These are phyloP conservation scores for Eudasyphora cyanicolor DNA, from an alignment of 2,888 invertebrate genomes.

Conservation along the genomic window DNA sequence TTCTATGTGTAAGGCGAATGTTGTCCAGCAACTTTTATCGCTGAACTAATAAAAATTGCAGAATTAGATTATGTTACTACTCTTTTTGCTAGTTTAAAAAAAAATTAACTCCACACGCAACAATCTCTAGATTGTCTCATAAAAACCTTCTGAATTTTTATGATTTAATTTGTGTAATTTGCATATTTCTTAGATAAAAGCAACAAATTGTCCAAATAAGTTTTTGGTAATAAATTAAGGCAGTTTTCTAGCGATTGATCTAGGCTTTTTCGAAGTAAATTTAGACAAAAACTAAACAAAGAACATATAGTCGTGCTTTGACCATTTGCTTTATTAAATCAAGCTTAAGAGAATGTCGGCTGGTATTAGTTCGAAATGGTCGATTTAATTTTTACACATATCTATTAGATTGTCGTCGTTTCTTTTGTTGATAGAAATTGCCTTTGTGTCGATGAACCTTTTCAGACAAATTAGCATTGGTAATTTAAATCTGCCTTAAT, in stretches of 20 bases:
- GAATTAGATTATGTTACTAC: not conserved
- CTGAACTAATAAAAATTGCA: not conserved
- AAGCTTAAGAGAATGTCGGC: not conserved
- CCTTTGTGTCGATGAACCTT: not conserved
- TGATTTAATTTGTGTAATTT: conserved; percentile 1
- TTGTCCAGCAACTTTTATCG: conserved; percentile 44
- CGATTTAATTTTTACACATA: conserved; percentile 18
- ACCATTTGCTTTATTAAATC: conserved; percentile 3
- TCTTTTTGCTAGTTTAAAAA: not conserved
- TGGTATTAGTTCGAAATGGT: not conserved
- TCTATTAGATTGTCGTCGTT: not conserved
- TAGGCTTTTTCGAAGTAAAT: not conserved
- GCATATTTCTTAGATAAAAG: not conserved
- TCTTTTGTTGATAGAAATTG: not conserved
- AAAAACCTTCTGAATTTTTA: not conserved
- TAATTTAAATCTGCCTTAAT: too few species aligned
- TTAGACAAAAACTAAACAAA: too few species aligned
- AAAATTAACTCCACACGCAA: not conserved
- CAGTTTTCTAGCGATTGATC: not conserved
- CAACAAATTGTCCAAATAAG: not conserved
- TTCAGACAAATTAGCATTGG: too few species aligned
- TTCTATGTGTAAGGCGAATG: conserved; percentile 42
- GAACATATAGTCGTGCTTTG: not conserved
- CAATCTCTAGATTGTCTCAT: not conserved
- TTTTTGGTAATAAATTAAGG: not conserved